A percentile compares a stretch with the other conserved stretches of the same genome.
phyloP scores from a whole-genome alignment of 1,140 invertebrate species.

The Zaprionus inermis region DNA sequence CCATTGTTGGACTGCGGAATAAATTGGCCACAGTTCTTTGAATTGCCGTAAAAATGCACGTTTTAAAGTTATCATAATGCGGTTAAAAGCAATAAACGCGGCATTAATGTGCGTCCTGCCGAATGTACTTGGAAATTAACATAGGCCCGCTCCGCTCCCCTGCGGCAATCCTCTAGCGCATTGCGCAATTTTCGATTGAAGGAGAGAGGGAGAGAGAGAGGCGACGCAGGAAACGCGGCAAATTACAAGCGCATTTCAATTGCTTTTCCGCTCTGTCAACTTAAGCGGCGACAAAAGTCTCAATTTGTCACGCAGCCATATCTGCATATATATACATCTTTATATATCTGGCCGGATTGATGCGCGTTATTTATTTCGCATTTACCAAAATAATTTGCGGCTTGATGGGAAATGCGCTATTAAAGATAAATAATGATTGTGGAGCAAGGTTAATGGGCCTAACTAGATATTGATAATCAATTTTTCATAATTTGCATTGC shows the following conservation, averaged over 20 bases:
- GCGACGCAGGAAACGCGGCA: neutral
- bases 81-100: conserved; percentile 79
- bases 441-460: no score
- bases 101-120: conserved; percentile 66
- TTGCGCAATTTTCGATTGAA: neutral
- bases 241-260: conserved; percentile 39
- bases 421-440: no score
- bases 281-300: neutral
- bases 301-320: conserved; percentile 1
- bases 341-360: neutral
- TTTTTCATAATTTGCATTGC: no score
- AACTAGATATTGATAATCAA: no score
- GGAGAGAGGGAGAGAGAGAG: neutral
- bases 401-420: no score
- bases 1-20: conserved; percentile 72
- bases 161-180: conserved; percentile 1
- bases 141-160: neutral
- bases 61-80: conserved; percentile 82
- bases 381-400: neutral
- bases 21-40: conserved; percentile 70
- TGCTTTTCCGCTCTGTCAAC: neutral
- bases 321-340: neutral
- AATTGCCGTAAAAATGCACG: conserved; percentile 63
- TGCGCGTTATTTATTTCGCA: neutral
- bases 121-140: conserved; percentile 65